Evolutionary conservation across 2,113 vertebrate species (phyloP).

Genomic region (Vidua chalybeata): DNA sequence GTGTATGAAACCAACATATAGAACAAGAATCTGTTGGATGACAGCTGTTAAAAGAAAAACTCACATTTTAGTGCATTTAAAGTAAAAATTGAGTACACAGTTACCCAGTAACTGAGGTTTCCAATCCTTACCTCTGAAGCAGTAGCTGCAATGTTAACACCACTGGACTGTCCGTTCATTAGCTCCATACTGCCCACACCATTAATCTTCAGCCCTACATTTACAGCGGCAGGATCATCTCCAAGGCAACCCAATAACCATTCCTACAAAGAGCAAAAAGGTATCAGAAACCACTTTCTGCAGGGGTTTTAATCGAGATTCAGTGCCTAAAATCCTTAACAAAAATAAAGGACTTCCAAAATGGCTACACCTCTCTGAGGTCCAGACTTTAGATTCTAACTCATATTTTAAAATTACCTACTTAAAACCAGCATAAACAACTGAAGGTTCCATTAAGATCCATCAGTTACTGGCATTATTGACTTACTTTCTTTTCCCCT

Average conservation of each 20-base stretch:
- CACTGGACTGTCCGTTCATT: constrained; percentile 88
- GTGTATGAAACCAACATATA: not conserved
- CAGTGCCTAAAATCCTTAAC: not conserved
- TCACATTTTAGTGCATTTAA: not conserved
- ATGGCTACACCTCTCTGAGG: not conserved
- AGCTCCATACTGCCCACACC: constrained; percentile 94
- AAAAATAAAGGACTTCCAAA: not conserved
- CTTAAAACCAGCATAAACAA: not conserved
- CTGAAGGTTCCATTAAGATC: not conserved
- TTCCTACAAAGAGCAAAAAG: constrained; percentile 66
- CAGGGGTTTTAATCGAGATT: not conserved
- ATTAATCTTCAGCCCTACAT: constrained; percentile 68
- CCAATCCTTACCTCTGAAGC: constrained; percentile 86
- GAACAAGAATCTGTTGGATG: not conserved
- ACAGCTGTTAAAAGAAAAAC: not conserved
- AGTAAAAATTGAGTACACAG: not conserved
- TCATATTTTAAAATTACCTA: not conserved
- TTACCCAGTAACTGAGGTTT: not conserved
- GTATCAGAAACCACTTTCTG: not conserved
- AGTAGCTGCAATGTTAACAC: constrained; percentile 76
- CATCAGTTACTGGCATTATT: not conserved
- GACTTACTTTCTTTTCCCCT: not conserved
- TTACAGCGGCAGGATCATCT: constrained; percentile 72
- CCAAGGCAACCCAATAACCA: constrained; percentile 76
- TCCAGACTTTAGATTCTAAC: not conserved